Evolutionary conservation across 2,113 vertebrate species (phyloP), one percentile per base, ranked within the genome.

Genomic region (Neoarius graeffei): DNA sequence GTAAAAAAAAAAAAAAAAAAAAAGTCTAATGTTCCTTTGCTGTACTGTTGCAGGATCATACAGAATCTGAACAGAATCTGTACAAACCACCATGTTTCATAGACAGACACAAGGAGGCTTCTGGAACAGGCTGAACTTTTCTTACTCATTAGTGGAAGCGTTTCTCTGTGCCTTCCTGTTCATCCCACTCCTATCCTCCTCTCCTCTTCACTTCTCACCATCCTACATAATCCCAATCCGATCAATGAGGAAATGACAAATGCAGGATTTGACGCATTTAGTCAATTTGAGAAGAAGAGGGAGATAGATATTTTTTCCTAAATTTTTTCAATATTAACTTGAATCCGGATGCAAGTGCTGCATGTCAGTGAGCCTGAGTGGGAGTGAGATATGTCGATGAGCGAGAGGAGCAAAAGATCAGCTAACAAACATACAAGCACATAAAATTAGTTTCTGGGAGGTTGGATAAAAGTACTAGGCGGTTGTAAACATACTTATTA

Each of bases 181-280:
- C 69, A 62, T 88, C 86, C 85, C 80, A 85, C 88, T 64, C 86
- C 79, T 81, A 54, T 85, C 69, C 91, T 86, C 83, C 90, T 88
- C 80, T 82, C 77, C 83, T 81, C 81, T 81, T 79, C 73, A 30
- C 23, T 84, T 25, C 73, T 83, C 77, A 64, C 82, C 64, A 54
- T 73, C 88, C 88, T 80, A 90, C 90, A 86, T 86, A 86, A 79
- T 85, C 59, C 67, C 57, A 86, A 11, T 82, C 66, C 42, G 79
- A 82, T 82, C 79, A 73, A 74, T 54, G 81, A 84, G 83, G 71
- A 80, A 82, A 76, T 85, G 85, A 85, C 85, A 56, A 74, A 88
- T 27, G 14, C 56, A 84, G 64, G 82, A 84, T 50, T 48, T 87
- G 89, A 84, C 27, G 73, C 57, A 85, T 83, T 87, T 83, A 59